These are phyloP conservation scores for Gymnothorax javanicus DNA, from an alignment of 2,797 vertebrate species.

Conservation along the genomic window DNA sequence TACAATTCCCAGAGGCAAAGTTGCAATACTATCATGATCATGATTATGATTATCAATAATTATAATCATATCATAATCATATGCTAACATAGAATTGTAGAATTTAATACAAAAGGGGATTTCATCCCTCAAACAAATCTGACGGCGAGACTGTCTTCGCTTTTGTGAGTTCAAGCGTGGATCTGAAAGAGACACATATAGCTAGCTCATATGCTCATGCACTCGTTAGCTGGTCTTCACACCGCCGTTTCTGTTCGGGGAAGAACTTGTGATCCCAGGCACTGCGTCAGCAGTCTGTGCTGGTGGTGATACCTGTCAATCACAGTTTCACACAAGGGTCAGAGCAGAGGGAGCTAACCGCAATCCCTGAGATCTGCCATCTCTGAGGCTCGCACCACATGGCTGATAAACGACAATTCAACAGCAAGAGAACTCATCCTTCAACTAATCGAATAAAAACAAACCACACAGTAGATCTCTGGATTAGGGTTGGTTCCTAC, in stretches of 20 bases:
- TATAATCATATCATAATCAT: slow-evolving; percentile 26
- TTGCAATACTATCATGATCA: no score
- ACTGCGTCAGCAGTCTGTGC: slow-evolving; percentile 63
- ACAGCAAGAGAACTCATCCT: no score
- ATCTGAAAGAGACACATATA: neutral
- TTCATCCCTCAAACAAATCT: neutral
- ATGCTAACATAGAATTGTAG: slow-evolving; percentile 32
- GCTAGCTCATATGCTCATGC: neutral
- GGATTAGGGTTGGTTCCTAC: no score
- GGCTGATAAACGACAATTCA: no score
- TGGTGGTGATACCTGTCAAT: slow-evolving; percentile 67
- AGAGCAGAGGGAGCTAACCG: neutral
- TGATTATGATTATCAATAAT: no score
- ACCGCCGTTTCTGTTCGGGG: slow-evolving; percentile 74
- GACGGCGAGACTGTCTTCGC: neutral
- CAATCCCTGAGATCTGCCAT: neutral
- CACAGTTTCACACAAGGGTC: neutral
- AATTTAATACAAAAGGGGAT: slow-evolving; percentile 4
- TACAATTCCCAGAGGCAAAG: neutral
- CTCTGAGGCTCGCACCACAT: no score
- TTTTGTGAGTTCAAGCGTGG: neutral
- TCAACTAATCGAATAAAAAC: no score
- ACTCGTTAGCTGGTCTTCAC: slow-evolving; percentile 45
- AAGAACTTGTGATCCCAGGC: slow-evolving; percentile 55
- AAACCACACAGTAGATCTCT: no score